Conservation (phyloP, 2,888 invertebrate genomes). For the Hirtodrosophila alboralis region DNA sequence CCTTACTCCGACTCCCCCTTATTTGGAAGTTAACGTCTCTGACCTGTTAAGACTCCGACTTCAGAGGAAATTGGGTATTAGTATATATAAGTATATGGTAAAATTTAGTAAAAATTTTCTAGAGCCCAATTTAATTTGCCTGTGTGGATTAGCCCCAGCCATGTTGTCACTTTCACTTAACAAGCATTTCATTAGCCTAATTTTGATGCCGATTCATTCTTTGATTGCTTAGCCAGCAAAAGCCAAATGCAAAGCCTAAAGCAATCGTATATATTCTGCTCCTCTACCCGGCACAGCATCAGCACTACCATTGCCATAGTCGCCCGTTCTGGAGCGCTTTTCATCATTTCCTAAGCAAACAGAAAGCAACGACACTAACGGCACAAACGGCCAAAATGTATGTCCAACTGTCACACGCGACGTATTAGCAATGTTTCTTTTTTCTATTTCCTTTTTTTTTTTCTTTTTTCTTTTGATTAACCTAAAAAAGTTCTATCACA, state of each 20-base stretch:
- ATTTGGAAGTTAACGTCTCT: too few species aligned
- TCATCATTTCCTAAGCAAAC: constrained; percentile 54
- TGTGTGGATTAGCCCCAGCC: constrained; percentile 32
- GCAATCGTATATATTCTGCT: constrained; percentile 2
- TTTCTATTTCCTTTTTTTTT: background rate
- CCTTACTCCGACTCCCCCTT: too few species aligned
- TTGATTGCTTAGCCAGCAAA: constrained; percentile 39
- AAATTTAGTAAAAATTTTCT: too few species aligned
- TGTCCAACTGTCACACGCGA: constrained; percentile 37
- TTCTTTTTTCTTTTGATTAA: background rate
- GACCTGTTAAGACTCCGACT: too few species aligned
- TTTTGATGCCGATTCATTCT: constrained; percentile 48
- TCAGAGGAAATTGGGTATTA: too few species aligned
- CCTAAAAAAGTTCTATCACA: constrained; percentile 2
- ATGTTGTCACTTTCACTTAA: constrained; percentile 60
- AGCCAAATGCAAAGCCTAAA: constrained; percentile 26
- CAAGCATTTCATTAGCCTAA: constrained; percentile 73
- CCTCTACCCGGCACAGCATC: too few species aligned
- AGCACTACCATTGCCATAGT: background rate
- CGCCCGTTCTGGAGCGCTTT: constrained; percentile 7
- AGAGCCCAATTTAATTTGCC: too few species aligned
- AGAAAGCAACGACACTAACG: constrained; percentile 13
- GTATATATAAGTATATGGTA: too few species aligned
- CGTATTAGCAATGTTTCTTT: constrained; percentile 41
- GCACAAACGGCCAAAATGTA: constrained; percentile 4